Percentiles rank a stretch among this genome's conserved stretches.
Evolutionary conservation across 2,113 vertebrate genomes (phyloP).

Genomic region (Etia nguti): DNA sequence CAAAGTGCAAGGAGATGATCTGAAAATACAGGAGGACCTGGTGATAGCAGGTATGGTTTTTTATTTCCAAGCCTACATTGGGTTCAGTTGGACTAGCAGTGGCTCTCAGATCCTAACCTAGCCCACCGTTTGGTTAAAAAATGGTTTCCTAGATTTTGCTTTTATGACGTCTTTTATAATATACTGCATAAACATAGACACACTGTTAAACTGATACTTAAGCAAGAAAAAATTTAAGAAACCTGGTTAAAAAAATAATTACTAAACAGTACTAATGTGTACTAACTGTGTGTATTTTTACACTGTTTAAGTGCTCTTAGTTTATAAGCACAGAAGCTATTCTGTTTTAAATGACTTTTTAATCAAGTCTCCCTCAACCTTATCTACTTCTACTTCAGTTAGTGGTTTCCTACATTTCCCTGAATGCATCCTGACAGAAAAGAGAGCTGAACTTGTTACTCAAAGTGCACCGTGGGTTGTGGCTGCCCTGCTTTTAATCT

Average conservation of each 20-base stretch:
- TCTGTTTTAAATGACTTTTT: background rate
- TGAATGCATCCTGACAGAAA: background rate
- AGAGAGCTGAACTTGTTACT: background rate
- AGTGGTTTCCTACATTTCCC: background rate
- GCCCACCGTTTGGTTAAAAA: rapidly evolving
- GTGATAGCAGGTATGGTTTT: background rate
- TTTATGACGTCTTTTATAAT: background rate
- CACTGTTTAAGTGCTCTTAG: background rate
- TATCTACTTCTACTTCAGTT: background rate
- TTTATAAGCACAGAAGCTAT: background rate
- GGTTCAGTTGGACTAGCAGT: background rate
- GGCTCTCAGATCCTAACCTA: background rate
- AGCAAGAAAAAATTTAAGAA: background rate
- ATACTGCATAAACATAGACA: background rate
- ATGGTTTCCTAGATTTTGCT: background rate
- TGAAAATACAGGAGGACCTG: background rate
- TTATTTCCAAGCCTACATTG: background rate
- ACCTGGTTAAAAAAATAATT: background rate
- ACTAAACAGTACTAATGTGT: background rate
- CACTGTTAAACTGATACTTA: background rate
- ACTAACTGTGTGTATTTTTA: background rate
- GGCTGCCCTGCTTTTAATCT: conserved; percentile 3
- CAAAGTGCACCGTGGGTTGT: background rate
- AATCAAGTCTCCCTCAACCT: background rate
- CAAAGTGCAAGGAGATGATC: background rate